Base-by-base conservation (phyloP, 1,140 invertebrate genomes). In the Caerostris darwini region DNA sequence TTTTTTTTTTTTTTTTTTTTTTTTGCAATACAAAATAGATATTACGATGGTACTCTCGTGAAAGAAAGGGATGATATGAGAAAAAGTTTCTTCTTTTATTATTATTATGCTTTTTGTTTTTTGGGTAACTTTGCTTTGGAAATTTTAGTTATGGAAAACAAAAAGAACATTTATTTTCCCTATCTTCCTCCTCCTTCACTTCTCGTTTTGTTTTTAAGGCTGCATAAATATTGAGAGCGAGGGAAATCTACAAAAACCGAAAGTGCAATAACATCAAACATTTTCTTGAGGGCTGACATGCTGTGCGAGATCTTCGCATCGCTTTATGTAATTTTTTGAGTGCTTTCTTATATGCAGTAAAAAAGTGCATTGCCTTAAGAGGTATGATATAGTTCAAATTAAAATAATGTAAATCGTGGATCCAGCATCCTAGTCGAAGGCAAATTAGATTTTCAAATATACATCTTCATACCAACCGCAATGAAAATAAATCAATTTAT, bases 1-100 rank as follows among this genome's bases (percentile, higher is more conserved):
- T 87, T 92, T 67, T 64, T n/a, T n/a, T n/a, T n/a, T n/a, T n/a
- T 71, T 56, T 17, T 5, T 87, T 92, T 67, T 64, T n/a, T 71
- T 71, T 69, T 57, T 57, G 57, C 53, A 34, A 93, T 87, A 57
- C 83, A 69, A 93, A 92, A 93, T 93, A 64, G 92, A 93, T 93
- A 93, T 93, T 93, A 87, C 64, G 54, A 93, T 87, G 92, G 81
- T 87, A 67, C 83, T 85, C 58, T 87, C 82, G 7, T 34, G 17
- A 87, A 56, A 53, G 19, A 67, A 85, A 82, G 8, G 57, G 59
- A 53, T 50, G 57, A 50, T 58, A 61, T 12, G 57, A 87, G 8
- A 17, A 87, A 34, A 87, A 87, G 71, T 87, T 87, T 89, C 61
- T 77, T 77, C 87, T 77, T 77, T 77, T 77, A 77, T 77, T 77